Conservation (phyloP, 2,888 invertebrate genomes). For the Erebia palarica region DNA sequence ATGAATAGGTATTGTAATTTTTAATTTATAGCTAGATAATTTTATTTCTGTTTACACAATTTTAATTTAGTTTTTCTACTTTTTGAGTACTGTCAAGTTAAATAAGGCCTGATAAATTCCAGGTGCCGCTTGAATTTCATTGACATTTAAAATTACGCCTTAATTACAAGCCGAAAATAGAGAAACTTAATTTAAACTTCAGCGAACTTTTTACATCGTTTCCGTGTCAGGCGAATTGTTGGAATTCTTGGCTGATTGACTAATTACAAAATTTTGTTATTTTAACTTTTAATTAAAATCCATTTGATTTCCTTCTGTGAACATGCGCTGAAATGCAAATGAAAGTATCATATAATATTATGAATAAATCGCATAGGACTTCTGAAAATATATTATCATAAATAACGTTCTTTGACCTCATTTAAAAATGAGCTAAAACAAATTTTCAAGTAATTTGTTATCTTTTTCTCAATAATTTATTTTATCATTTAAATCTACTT, state of each 20-base stretch:
- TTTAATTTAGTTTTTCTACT: not conserved
- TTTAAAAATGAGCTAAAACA: no score
- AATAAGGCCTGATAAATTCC: slow-evolving; percentile 17
- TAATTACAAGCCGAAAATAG: slow-evolving; percentile 33
- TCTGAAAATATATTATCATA: no score
- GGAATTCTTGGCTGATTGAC: slow-evolving; percentile 32
- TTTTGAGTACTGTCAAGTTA: slow-evolving; percentile 4
- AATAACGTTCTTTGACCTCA: no score
- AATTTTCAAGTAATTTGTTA: no score
- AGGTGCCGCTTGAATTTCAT: slow-evolving; percentile 27
- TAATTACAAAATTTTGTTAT: slow-evolving; percentile 27
- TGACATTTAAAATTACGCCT: slow-evolving; percentile 37
- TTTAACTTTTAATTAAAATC: slow-evolving; percentile 27
- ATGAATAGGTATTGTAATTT: no score
- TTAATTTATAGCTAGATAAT: no score
- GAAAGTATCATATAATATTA: no score
- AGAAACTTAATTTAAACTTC: slow-evolving; percentile 42
- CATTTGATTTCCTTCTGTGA: not conserved
- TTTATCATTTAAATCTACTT: no score
- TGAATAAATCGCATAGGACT: no score
- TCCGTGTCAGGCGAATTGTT: slow-evolving; percentile 29
- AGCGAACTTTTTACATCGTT: slow-evolving; percentile 33
- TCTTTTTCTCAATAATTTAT: no score
- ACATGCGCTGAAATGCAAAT: no score
- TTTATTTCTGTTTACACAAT: not conserved